Conservation (phyloP, 1,140 invertebrate species). For the Drosophila parvula region DNA sequence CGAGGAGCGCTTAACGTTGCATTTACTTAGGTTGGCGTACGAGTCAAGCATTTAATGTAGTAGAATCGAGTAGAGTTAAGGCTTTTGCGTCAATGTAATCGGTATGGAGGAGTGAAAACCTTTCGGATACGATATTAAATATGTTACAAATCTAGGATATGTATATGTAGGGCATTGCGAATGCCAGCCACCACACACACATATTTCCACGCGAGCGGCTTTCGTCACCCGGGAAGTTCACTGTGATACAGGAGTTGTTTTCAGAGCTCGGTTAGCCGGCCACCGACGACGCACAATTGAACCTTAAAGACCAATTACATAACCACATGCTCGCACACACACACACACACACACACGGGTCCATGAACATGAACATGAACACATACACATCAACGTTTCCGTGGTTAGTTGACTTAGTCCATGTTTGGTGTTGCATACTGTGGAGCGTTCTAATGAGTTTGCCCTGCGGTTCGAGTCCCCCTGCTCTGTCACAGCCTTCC, state of each 20-base stretch:
- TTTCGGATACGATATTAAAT: conserved; percentile 14
- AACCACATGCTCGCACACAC: conserved; percentile 31
- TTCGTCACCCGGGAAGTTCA: conserved; percentile 38
- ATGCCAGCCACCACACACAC: conserved; percentile 19
- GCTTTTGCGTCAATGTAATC: conserved; percentile 32
- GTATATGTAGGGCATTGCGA: conserved; percentile 17
- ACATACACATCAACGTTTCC: conserved; percentile 46
- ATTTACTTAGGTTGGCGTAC: conserved; percentile 50
- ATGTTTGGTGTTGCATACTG: conserved; percentile 63
- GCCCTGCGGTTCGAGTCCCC: conserved; percentile 23
- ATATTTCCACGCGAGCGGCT: conserved; percentile 18
- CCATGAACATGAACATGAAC: conserved; percentile 22
- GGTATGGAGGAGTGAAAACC: not conserved
- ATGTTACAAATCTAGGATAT: conserved; percentile 27
- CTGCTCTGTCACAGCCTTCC: not conserved
- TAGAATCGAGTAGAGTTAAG: conserved; percentile 23
- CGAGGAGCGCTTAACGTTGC: conserved; percentile 52
- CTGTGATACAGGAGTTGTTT: conserved; percentile 49
- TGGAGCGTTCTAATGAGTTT: conserved; percentile 45
- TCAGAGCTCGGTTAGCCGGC: conserved; percentile 33
- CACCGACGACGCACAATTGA: conserved; percentile 41
- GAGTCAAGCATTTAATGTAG: conserved; percentile 53
- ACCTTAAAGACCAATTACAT: conserved; percentile 48
- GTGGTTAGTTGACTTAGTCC: conserved; percentile 48
- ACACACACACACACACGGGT: conserved; percentile 12